These are phyloP conservation scores for Oncorhynchus gorbuscha DNA, from an alignment of 2,113 vertebrate genomes.

Conservation along the genomic window DNA sequence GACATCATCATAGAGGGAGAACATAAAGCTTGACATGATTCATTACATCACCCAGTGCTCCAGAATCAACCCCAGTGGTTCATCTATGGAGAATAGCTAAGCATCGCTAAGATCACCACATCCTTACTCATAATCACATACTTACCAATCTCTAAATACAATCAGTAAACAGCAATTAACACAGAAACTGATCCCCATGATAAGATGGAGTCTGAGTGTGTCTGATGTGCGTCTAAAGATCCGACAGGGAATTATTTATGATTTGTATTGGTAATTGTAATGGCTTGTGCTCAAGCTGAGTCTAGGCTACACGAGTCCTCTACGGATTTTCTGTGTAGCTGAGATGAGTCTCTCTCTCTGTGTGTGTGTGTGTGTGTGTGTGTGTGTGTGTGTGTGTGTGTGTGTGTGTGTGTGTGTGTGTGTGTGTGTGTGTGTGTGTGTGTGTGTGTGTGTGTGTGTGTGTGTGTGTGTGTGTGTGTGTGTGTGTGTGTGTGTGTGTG, in stretches of 20 bases:
- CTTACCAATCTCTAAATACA: slow-evolving; percentile 43
- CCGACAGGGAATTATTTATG: slow-evolving; percentile 19
- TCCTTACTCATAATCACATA: not conserved
- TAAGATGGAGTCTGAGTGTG: slow-evolving; percentile 10
- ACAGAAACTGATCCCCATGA: slow-evolving; percentile 12
- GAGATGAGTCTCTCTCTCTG: not conserved
- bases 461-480: slow-evolving; percentile 28
- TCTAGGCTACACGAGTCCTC: not conserved
- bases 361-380: slow-evolving; percentile 11
- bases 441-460: not conserved
- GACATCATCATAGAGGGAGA: slow-evolving; percentile 21
- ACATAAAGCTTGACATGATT: not conserved
- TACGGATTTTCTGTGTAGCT: not conserved
- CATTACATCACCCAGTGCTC: not conserved
- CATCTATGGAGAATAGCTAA: not conserved
- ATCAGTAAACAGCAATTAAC: slow-evolving; percentile 49
- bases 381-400: slow-evolving; percentile 20
- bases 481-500: slow-evolving; percentile 26
- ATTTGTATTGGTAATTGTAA: slow-evolving; percentile 30
- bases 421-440: not conserved
- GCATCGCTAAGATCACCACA: not conserved
- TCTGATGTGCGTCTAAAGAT: slow-evolving; percentile 29
- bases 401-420: slow-evolving; percentile 26
- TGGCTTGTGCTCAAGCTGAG: slow-evolving; percentile 19
- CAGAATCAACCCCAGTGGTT: not conserved